These are phyloP conservation scores for Steatornis caripensis DNA, from an alignment of 2,113 vertebrate species.

Conservation along the genomic window DNA sequence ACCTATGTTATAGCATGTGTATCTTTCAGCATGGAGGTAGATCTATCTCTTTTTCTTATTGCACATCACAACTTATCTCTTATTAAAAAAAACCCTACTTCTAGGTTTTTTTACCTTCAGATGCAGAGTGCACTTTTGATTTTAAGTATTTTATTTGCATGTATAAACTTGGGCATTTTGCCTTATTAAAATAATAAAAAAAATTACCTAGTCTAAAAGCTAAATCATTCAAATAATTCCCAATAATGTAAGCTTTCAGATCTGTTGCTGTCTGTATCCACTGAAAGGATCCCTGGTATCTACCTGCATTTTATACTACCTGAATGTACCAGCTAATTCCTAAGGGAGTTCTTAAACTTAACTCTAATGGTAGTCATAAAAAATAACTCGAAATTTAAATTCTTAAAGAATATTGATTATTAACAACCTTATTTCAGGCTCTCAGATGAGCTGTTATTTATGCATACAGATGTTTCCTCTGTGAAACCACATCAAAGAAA, in stretches of 20 bases:
- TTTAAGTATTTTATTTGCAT: not conserved
- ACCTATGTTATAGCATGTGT: not conserved
- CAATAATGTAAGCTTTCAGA: not conserved
- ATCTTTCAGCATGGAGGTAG: not conserved
- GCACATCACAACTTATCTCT: not conserved
- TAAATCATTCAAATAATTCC: not conserved
- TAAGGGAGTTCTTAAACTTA: not conserved
- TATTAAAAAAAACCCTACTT: fast-evolving
- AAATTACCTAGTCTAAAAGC: not conserved
- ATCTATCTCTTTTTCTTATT: not conserved
- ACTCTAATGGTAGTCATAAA: not conserved
- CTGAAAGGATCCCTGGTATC: not conserved
- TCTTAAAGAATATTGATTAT: constrained; percentile 36
- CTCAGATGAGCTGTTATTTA: constrained; percentile 35
- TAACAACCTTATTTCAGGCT: not conserved
- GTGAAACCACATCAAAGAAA: constrained; percentile 49
- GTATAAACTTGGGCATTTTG: not conserved
- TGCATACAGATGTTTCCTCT: constrained; percentile 22
- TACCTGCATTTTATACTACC: not conserved
- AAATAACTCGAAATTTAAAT: constrained; percentile 17
- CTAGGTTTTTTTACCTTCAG: not conserved
- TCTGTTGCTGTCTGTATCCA: not conserved
- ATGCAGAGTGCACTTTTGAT: not conserved
- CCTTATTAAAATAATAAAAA: not conserved
- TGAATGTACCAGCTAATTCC: not conserved